Base-by-base conservation (phyloP, 2,113 vertebrate genomes). In the Bubo blakistoni region DNA sequence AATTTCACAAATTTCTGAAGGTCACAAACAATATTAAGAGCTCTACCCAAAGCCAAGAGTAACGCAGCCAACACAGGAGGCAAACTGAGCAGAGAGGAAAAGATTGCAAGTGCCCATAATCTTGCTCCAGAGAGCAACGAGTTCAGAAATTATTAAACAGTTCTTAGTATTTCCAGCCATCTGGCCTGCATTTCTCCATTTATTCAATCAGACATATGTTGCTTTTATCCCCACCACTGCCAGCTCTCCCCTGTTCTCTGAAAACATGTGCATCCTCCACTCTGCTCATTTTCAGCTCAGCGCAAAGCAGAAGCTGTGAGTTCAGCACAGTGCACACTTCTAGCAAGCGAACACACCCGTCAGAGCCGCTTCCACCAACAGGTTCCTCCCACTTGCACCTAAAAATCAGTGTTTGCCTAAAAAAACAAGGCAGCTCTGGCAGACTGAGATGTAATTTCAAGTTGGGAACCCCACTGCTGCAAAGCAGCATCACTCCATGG, bases 121-220 rank as follows among this genome's bases (percentile, higher is more conserved):
- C 83, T 72, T 71, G 92, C 88, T 94, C 61, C 13, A 25, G 67
- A 91, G 84, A 61, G 94, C 90, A 40, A 49, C 81, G 90, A 70
- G 79, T 84, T 94, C 10, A 94, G 52, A 36, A 81, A 88, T 59
- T 21, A 76, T 52, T 83, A 55, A 70, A 51, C 13, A 47, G 73
- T 61, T 62, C 57, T 21, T 52, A 14, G 74, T 40, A 24, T 84
- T 78, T 57, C 44, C 58, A 77, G 94, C 91, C 98, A 96, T 97
- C 96, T 98, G 96, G 96, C 93, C 91, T n/a, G 65, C 93, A 94
- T 95, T 97, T 91, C 96, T 91, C 71, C 81, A 52, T 20, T 54
- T 63, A 52, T 77, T 88, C 90, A 22, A 59, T 63, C 86, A 81
- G 81, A 76, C 96, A 94, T 27, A 49, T 87, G 94, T 61, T 96